Base-by-base conservation (phyloP, 1,140 invertebrate genomes). In the Acromyrmex heyeri region DNA sequence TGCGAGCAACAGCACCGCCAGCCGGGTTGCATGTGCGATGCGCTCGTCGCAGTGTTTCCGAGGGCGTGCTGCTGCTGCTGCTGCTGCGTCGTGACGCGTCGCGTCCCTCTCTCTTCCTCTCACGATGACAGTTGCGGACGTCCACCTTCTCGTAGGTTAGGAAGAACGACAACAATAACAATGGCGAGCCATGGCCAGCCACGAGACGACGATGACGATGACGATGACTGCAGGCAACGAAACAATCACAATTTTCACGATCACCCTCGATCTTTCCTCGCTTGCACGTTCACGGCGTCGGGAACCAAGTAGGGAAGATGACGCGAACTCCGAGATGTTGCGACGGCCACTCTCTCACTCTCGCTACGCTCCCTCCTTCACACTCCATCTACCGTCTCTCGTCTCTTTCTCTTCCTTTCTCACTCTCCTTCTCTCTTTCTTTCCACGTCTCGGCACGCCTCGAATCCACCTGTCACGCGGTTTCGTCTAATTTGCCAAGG, bases 401-500 rank as follows among this genome's bases (percentile, higher is more conserved):
- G 34, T 30, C 34, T 34, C 34, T 34, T 34, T 34, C 34, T 21
- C 16, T 14, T 27, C 38, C 38, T 70, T 34, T 24, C 27, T 30
- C 27, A 1, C 61, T 38, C 34, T 18, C 34, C 34, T 44, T 59
- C 7, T 53, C 61, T 64, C n/a, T 50, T 4, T 81, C 18, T 65
- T 16, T 48, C 12, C 34, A 27, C 18, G 72, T 76, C 73, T 78
- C 57, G 57, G 18, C 85, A 65, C 65, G 53, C 59, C 85, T 48
- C 24, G 27, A 44, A 90, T 91, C 88, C 88, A 90, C 89, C 88
- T 91, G 89, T 91, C 89, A 90, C 88, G 81, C 89, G 77, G 77
- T 90, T 90, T 86, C 76, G 62, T 82, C 86, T 76, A 90, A 89
- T 87, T 90, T 92, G 91, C 92, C 94, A 94, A 95, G 94, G 95